These are phyloP conservation scores for Euplexia lucipara DNA, from an alignment of 2,888 invertebrate genomes.

Conservation along the genomic window DNA sequence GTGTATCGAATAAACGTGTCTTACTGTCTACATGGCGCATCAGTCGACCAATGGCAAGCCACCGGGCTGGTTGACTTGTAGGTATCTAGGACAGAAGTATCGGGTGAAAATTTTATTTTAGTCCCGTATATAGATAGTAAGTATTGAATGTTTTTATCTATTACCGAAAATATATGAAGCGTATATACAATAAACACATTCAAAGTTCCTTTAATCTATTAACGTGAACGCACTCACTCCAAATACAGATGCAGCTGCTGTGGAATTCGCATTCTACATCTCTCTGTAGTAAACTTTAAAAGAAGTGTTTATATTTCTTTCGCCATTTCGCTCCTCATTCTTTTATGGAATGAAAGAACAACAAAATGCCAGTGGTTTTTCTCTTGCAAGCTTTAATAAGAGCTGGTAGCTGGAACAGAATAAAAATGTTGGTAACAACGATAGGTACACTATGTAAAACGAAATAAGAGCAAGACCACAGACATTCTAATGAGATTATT, in stretches of 20 bases:
- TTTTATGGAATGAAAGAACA: slow-evolving; percentile 55
- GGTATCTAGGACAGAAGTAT: no score
- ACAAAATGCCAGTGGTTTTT: slow-evolving; percentile 21
- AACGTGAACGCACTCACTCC: neutral
- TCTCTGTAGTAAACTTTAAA: slow-evolving; percentile 9
- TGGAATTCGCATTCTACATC: no score
- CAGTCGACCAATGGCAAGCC: no score
- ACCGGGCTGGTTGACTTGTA: no score
- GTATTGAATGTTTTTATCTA: no score
- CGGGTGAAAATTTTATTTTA: no score
- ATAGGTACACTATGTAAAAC: slow-evolving; percentile 1
- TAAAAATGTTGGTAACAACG: neutral
- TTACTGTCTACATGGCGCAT: no score
- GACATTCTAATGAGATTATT: slow-evolving; percentile 3
- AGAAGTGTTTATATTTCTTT: slow-evolving; percentile 31
- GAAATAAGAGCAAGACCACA: neutral
- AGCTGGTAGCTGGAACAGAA: slow-evolving; percentile 16
- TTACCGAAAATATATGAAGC: no score
- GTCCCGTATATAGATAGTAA: no score
- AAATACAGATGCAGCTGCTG: neutral
- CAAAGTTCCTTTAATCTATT: neutral
- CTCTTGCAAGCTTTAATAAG: slow-evolving; percentile 26
- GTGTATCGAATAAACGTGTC: no score
- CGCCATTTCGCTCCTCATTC: neutral
- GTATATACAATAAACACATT: neutral